Percentiles rank a stretch among this genome's conserved stretches.
Evolutionary conservation across 2,797 vertebrate species (phyloP).

Genomic region (Parotocinclus haroldoi): DNA sequence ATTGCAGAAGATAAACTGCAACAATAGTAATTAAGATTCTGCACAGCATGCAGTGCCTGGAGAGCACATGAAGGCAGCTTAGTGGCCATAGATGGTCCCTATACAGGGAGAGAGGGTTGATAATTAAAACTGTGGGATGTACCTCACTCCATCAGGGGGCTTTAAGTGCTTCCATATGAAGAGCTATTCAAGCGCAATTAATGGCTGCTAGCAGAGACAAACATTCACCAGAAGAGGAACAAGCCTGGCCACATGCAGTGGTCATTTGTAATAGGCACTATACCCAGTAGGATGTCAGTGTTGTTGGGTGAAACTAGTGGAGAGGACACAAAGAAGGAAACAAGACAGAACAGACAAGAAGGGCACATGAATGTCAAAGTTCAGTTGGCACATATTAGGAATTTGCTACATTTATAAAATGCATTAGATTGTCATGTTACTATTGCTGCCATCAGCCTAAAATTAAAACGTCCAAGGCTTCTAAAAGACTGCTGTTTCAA

Average conservation of each 20-base stretch:
- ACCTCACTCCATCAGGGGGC: conserved; percentile 23
- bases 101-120: conserved; percentile 19
- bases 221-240: not conserved
- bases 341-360: too few relatives aligned
- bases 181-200: conserved; percentile 47
- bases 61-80: conserved; percentile 11
- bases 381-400: too few relatives aligned
- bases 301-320: not conserved
- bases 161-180: conserved; percentile 49
- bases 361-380: too few relatives aligned
- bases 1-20: not conserved
- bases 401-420: too few relatives aligned
- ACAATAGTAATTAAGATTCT: conserved; percentile 8
- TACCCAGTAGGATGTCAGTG: not conserved
- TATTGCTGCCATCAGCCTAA: too few relatives aligned
- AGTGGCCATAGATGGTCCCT: conserved; percentile 13
- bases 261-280: not conserved
- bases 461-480: too few relatives aligned
- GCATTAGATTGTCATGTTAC: too few relatives aligned
- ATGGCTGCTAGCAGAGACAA: conserved; percentile 8
- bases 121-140: conserved; percentile 38
- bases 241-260: not conserved
- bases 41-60: conserved; percentile 14
- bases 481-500: too few relatives aligned
- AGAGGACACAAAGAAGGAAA: too few relatives aligned